A percentile compares a stretch with the other conserved stretches of the same genome.
Conservation (phyloP, 2,888 invertebrate genomes). For the Drosophila setosimentum region DNA sequence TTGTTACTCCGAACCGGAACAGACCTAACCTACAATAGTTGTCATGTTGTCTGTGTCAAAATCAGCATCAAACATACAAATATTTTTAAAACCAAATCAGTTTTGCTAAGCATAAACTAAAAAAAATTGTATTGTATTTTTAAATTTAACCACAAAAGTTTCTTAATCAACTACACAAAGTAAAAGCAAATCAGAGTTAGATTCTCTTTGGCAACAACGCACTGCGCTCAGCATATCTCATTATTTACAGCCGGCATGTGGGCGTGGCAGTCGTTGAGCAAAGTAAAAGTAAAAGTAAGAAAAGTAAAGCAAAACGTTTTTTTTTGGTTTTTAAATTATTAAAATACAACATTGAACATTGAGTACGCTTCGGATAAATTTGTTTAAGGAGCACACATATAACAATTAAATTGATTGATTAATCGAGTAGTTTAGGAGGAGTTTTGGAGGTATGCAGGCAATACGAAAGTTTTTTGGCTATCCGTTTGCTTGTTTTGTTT, state of each 20-base stretch:
- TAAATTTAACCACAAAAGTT: constrained; percentile 21
- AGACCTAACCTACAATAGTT: constrained; percentile 41
- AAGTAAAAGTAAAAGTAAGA: constrained; percentile 25
- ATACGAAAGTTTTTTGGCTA: constrained; percentile 61
- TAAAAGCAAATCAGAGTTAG: constrained; percentile 47
- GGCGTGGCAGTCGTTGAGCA: constrained; percentile 61
- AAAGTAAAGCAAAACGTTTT: constrained; percentile 53
- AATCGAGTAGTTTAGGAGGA: constrained; percentile 35
- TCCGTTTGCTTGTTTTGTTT: constrained; percentile 28
- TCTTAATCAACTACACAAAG: constrained; percentile 55
- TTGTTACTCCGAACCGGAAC: constrained; percentile 52
- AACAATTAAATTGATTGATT: constrained; percentile 38
- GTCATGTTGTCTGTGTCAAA: constrained; percentile 54
- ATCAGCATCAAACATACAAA: constrained; percentile 43
- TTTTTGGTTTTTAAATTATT: constrained; percentile 32
- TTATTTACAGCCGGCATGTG: constrained; percentile 60
- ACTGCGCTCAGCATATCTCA: constrained; percentile 55
- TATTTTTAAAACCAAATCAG: constrained; percentile 61
- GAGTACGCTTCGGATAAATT: constrained; percentile 64
- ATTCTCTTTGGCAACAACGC: constrained; percentile 47
- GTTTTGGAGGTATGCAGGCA: constrained; percentile 50
- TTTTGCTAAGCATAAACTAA: constrained; percentile 68
- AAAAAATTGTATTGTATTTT: constrained; percentile 33
- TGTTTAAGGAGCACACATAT: constrained; percentile 50
- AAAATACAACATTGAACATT: constrained; percentile 81